Evolutionary conservation across 2,113 vertebrate genomes (phyloP), one percentile per base, ranked within the genome.

Genomic region (Patagioenas fasciata): DNA sequence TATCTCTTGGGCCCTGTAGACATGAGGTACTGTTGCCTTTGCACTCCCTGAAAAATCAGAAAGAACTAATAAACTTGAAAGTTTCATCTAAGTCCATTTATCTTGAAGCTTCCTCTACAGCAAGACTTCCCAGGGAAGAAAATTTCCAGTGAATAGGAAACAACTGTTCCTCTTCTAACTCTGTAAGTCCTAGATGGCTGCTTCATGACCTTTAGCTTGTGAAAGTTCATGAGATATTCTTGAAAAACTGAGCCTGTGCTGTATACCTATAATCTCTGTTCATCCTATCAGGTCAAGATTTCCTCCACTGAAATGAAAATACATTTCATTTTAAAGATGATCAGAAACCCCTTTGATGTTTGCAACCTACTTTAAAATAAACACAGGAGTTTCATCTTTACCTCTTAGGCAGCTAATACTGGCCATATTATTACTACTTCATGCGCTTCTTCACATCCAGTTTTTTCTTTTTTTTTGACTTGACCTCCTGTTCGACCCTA

Each of bases 401-500:
- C 25, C 57, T 95, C 65, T 79, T 42, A 94, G 89, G 53, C 47
- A 95, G 4, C 44, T 73, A 86, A 80, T 92, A n/a, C 54, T 64
- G 64, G 48, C 25, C 3, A 24, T 42, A 80, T 85, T 92, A 71
- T 85, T 82, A 89, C 2, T 11, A 57, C 47, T 94, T 96, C 62
- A 71, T 91, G 94, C 9, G 38, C 66, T 85, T 91, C 34, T 20
- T 71, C 58, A 60, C 9, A 73, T 80, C 6, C 24, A 34, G 36
- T 14, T 53, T 53, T 26, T 53, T 47, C 19, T 47, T 77, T 78
- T 78, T 84, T 80, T 94, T 93, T 25, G 78, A 57, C 36, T 67
- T 96, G 83, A 92, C 78, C 94, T 97, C 53, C 83, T 93, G 75
- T 96, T 86, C 97, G 91, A 87, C 95, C 62, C 67, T 91, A 67